Percentiles rank a stretch among this genome's conserved stretches.
phyloP scores from a whole-genome alignment of 53 echinoderm and acorn worm genomes.

The Luidia sarsii region DNA sequence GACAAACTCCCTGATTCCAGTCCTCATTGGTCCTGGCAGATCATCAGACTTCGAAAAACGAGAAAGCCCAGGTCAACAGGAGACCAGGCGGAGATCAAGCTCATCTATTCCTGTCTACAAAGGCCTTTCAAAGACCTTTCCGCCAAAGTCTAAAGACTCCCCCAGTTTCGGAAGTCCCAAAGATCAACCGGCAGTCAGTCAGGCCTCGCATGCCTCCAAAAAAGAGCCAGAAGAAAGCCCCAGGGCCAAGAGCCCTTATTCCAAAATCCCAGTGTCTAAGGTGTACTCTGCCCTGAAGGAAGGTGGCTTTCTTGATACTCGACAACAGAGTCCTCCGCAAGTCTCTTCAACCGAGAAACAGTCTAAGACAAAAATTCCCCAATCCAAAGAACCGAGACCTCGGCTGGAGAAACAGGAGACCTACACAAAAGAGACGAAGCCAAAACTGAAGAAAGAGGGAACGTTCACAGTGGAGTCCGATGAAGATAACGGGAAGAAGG shows the following conservation, averaged over 20 bases:
- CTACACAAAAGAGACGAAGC: conserved; percentile 22
- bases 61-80: neutral
- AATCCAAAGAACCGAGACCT: neutral
- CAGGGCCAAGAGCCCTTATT: conserved; percentile 4
- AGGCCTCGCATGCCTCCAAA: neutral
- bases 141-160: neutral
- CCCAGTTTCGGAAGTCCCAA: neutral
- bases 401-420: conserved; percentile 22
- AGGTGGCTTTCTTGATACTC: conserved; percentile 4
- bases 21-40: neutral
- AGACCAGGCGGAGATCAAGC: conserved; percentile 5
- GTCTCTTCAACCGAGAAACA: neutral
- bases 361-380: neutral
- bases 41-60: neutral
- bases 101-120: conserved; percentile 33
- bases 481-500: neutral
- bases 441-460: conserved; percentile 1
- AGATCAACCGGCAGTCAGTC: no score
- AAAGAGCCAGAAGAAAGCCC: neutral
- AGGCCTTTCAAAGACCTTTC: conserved; percentile 7
- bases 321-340: neutral
- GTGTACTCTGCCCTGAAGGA: conserved; percentile 5
- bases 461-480: conserved; percentile 25
- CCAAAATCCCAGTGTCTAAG: conserved; percentile 29
- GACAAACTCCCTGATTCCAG: conserved; percentile 12